Evolutionary conservation across 1,140 invertebrate genomes (phyloP), one percentile per base, ranked within the genome.

Genomic region (Eriosoma lanigerum): DNA sequence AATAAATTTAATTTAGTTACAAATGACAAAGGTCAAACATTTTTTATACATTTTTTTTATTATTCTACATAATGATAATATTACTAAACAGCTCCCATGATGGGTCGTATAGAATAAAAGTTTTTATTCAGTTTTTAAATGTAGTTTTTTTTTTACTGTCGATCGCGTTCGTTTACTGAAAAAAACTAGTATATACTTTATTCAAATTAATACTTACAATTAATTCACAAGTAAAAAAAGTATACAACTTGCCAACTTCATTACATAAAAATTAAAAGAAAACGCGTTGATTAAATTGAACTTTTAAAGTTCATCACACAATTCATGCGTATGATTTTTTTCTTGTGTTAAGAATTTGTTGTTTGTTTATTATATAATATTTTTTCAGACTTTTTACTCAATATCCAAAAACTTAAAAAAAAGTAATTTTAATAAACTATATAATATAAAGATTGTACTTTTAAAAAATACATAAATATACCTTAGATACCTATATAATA

Each of bases 271-370:
- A 68, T 46, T 46, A 68, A 68, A 52, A 54, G 48, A 24, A 54
- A 73, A 54, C 19, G 17, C 3, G 46, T 52, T 52, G 70, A 73
- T 52, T 73, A 73, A 73, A 73, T n/a, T 54, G 66, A 50, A 70
- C 48, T 24, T 73, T 52, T 52, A 19, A 26, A 73, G 48, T 73
- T 73, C 70, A 73, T 73, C 50, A n/a, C 50, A 54, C 70, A 73
- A 73, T n/a, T 73, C 70, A 38, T 32, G 70, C 70, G 70, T 73
- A 54, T 9, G 24, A 29, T 29, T 50, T 72, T 72, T 70, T 29
- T 64, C 32, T 38, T 38, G 46, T 48, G 46, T 64, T 64, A 21
- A 13, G 10, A 48, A 68, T 46, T 24, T 66, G n/a, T 24, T 68
- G 6, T 24, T 54, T 26, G 24, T 52, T 46, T 48, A 24, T 44